Percentiles rank a stretch among this genome's conserved stretches.
These are phyloP conservation scores for Eupithecia abbreviata DNA, from an alignment of 2,888 invertebrate species.

Conservation along the genomic window DNA sequence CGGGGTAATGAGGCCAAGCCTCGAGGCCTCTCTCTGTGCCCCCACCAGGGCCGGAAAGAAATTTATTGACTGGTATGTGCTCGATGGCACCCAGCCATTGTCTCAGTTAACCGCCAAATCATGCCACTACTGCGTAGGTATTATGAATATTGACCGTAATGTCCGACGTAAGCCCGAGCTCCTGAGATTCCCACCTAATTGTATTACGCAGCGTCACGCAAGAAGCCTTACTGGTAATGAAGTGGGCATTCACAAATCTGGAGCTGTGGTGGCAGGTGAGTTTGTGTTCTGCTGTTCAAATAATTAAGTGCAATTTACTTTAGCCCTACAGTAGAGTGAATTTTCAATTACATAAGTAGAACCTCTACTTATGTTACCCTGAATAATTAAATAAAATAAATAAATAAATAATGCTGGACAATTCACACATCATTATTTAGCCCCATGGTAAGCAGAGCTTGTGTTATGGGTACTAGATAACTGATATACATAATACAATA, in stretches of 20 bases:
- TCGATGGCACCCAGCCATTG: background rate
- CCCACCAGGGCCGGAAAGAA: too few species aligned
- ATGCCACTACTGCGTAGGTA: background rate
- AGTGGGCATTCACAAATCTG: slow-evolving; percentile 25
- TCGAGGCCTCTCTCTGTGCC: too few species aligned
- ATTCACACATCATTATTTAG: too few species aligned
- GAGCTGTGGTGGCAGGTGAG: slow-evolving; percentile 33
- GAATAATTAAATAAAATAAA: too few species aligned
- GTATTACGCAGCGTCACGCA: slow-evolving; percentile 46
- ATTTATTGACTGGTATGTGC: too few species aligned
- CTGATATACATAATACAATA: too few species aligned
- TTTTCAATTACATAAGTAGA: background rate
- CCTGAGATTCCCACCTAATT: slow-evolving; percentile 42
- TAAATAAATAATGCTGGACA: too few species aligned
- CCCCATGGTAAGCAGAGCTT: too few species aligned
- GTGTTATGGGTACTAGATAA: too few species aligned
- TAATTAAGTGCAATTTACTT: background rate
- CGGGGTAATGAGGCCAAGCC: too few species aligned
- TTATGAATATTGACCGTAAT: slow-evolving; percentile 4
- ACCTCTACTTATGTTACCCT: background rate
- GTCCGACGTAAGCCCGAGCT: slow-evolving; percentile 15
- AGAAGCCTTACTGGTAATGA: slow-evolving; percentile 48
- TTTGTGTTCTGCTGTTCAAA: slow-evolving; percentile 1
- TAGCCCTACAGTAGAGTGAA: background rate
- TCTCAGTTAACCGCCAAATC: background rate